These are phyloP conservation scores for Platichthys flesus DNA, from an alignment of 2,113 vertebrate genomes.

Conservation along the genomic window DNA sequence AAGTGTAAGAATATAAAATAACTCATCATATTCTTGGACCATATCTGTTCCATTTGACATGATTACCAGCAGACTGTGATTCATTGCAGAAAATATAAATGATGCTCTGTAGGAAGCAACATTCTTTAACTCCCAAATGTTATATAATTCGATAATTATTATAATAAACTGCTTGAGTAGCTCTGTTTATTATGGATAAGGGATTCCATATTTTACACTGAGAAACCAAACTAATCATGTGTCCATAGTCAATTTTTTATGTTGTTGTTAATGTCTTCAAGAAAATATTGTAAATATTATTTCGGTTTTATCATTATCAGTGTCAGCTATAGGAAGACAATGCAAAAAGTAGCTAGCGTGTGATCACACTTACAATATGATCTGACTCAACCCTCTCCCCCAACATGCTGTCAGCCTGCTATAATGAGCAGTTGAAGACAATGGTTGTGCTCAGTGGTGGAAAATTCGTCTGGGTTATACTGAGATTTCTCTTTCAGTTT, in stretches of 20 bases:
- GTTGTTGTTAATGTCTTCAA: background rate
- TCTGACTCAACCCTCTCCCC: too few species aligned
- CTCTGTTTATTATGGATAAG: background rate
- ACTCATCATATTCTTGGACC: background rate
- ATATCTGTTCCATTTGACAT: background rate
- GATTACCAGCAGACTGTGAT: background rate
- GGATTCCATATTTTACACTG: background rate
- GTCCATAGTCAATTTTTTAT: background rate
- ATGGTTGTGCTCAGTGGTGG: background rate
- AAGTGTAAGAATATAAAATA: background rate
- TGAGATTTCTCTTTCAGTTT: background rate
- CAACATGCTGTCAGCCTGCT: background rate
- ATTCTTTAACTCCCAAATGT: background rate
- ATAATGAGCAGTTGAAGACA: background rate
- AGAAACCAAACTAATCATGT: background rate
- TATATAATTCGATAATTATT: background rate
- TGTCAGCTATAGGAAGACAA: background rate
- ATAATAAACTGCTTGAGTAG: background rate
- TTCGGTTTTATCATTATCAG: background rate
- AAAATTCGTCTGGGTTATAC: background rate
- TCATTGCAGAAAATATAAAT: background rate
- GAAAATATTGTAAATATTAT: background rate
- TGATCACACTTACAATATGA: background rate
- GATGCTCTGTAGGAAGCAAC: background rate
- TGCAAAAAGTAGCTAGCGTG: background rate